These are phyloP conservation scores for Psilopsiagon aurifrons DNA, from an alignment of 2,113 vertebrate species.

Conservation along the genomic window DNA sequence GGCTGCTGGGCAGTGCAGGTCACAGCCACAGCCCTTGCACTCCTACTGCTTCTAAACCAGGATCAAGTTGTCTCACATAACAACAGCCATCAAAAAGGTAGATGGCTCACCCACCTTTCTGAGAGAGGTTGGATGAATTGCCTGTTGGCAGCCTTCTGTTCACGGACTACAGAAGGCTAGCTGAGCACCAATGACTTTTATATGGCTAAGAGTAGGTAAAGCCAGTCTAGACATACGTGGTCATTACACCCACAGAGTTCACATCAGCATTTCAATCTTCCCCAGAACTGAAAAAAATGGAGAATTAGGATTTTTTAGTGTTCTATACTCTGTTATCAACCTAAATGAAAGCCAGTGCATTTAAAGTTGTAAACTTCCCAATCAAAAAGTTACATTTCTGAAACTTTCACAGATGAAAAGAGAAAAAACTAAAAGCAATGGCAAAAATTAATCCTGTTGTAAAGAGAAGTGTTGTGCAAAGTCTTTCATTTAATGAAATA, in stretches of 20 bases:
- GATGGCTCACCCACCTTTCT: not conserved
- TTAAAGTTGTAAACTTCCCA: not conserved
- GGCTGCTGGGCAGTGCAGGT: not conserved
- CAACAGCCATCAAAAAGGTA: not conserved
- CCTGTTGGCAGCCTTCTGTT: rapidly evolving
- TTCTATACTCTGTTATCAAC: not conserved
- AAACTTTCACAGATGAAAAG: not conserved
- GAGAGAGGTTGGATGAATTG: not conserved
- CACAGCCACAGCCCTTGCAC: not conserved
- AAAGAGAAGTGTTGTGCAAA: not conserved
- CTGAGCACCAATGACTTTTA: not conserved
- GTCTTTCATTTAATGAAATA: not conserved
- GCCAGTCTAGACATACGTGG: not conserved
- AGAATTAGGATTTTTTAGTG: not conserved
- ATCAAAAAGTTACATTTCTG: not conserved
- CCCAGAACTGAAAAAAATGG: not conserved
- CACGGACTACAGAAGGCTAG: not conserved
- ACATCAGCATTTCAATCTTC: not conserved
- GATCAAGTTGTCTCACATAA: not conserved
- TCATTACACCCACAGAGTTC: not conserved
- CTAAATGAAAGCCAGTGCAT: not conserved
- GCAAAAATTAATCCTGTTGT: not conserved
- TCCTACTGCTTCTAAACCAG: not conserved
- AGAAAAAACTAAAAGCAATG: not conserved
- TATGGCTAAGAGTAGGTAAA: not conserved